Base-by-base conservation (phyloP, 2,113 vertebrate genomes). In the Mastomys natalensis region DNA sequence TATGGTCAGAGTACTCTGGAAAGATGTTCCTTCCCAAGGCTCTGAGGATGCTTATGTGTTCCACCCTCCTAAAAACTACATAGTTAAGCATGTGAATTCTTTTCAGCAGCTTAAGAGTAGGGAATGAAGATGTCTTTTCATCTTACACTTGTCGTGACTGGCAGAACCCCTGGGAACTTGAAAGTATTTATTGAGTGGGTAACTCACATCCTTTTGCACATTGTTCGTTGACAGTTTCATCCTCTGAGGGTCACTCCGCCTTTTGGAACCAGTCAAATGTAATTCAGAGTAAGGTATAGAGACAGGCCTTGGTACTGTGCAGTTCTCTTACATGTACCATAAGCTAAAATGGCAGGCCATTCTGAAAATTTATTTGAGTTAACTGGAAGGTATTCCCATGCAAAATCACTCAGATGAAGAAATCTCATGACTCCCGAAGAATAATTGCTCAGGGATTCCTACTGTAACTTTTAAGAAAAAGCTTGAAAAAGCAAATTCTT, bases 181-280 rank as follows among this genome's bases (percentile, higher is more conserved):
- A 80, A 78, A 84, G 24, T 70, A 93, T 81, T 94, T 90, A 91
- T 1, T 93, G 82, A 87, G 60, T 84, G n/a, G 77, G 87, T 93
- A 92, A 84, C 40, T 60, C 86, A 76, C 15, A 24, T 70, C 80
- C 45, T 76, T 77, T 37, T 60, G 87, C 40, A 73, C 34, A 77
- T 5, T 60, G 58, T 58, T 73, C 53, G 21, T 87, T 37, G 72
- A 74, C 87, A 85, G 66, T 93, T 85, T 77, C 45, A 87, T 86
- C 66, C 87, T 96, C 51, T 91, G 66, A 89, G 60, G 48, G n/a
- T n/a, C 74, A 85, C 64, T 70, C 81, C 93, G 81, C 58, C 40
- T 90, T 93, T 73, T 81, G 26, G 87, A 91, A 89, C 43, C 17
- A 90, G 43, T 87, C 51, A 93, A 48, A 97, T 84, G 89, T 72